A percentile compares a stretch with the other conserved stretches of the same genome.
Conservation (phyloP, 2,113 vertebrate species). For the Microcebus griseorufus region DNA sequence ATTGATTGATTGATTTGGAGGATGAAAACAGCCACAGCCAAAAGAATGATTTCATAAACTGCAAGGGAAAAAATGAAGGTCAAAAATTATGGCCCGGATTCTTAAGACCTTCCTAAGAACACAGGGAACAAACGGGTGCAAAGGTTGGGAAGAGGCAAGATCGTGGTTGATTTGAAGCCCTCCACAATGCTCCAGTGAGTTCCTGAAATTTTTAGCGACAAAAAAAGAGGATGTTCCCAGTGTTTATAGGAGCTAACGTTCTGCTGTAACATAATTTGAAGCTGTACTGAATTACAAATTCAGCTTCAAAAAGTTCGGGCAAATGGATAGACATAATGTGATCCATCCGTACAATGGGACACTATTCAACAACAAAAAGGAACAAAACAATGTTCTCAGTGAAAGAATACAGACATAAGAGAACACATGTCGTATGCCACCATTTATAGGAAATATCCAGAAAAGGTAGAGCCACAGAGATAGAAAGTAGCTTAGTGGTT, state of each 20-base stretch:
- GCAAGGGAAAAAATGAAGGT: background rate
- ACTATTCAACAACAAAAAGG: background rate
- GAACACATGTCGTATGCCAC: background rate
- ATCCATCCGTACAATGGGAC: background rate
- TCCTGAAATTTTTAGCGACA: background rate
- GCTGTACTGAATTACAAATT: background rate
- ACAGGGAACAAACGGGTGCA: background rate
- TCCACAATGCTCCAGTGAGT: too few relatives aligned
- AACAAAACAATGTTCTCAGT: rapidly evolving
- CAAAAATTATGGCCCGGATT: background rate
- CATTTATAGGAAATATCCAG: background rate
- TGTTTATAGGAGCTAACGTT: background rate
- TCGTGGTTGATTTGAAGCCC: background rate
- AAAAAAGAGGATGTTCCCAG: background rate
- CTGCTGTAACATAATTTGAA: background rate
- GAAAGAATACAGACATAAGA: background rate
- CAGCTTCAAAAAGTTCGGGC: background rate
- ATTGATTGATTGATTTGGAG: background rate
- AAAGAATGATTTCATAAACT: background rate
- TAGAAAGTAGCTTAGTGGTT: background rate
- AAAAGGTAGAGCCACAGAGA: background rate
- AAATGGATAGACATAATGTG: background rate
- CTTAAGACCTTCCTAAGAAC: background rate
- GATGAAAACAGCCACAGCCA: background rate
- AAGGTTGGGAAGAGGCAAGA: too few relatives aligned